Base-by-base conservation (phyloP, 92 coral and sea anemone species). In the Heteractis magnifica region DNA sequence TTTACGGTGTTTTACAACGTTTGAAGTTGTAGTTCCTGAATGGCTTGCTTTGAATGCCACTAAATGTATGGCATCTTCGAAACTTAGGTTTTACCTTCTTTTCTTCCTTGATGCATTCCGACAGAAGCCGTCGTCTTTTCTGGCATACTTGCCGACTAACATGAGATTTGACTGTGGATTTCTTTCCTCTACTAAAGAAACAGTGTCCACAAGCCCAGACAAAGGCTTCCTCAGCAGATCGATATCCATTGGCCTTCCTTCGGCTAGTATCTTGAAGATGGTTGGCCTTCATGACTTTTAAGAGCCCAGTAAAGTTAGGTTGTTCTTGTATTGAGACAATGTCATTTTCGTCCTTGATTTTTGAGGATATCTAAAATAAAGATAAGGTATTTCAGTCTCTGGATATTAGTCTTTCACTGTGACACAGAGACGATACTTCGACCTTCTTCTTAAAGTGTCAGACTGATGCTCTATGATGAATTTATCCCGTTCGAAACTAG, bases 191-290 rank as follows among this genome's bases (percentile, higher is more conserved):
- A 20, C 83, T 88, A 59, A 92, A 92, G 79, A 88, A 90, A 65
- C 95, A 90, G 64, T 86, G 78, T 16, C 95, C 95, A 55, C 95
- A 92, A 0, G 88, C 91, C 95, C 95, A 92, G 79, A 83, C 79
- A 87, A 92, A 92, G 68, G 88, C 91, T 51, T 92, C 95, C 55
- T 92, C 93, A 0, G 95, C 95, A 10, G 95, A 86, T 60, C 88
- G 81, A 79, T 79, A 87, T 13, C 95, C 95, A 73, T 92, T 92
- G 23, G 95, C 95, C 62, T 92, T 82, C 52, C 94, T 72, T 72
- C 94, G 79, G 23, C 91, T 76, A 51, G 86, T 71, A 18, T 87
- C 82, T 68, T 80, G 72, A 21, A 75, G 75, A 4, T 86, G 10
- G 60, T 81, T 84, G 12, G 80, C 86, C 72, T 88, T 90, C 78